A percentile compares a stretch with the other conserved stretches of the same genome.
These are phyloP conservation scores for Nothura maculosa DNA, from an alignment of 2,797 vertebrate species.

Conservation along the genomic window DNA sequence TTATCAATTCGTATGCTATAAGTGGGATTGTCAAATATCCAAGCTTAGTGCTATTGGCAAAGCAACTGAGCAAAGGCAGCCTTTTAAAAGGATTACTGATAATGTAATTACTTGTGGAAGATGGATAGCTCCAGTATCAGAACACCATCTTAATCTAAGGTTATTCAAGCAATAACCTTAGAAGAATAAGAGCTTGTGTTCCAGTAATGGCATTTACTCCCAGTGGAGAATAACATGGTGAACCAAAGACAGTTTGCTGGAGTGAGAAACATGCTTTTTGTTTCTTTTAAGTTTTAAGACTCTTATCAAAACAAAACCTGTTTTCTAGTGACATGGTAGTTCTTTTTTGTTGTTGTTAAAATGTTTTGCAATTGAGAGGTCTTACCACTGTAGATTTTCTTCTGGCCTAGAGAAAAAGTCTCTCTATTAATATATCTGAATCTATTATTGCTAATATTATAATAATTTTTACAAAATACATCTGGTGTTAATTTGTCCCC, in stretches of 20 bases:
- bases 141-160: conserved; percentile 21
- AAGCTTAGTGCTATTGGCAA: conserved; percentile 43
- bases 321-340: not conserved
- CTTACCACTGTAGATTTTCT: not conserved
- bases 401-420: not conserved
- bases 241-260: conserved; percentile 8
- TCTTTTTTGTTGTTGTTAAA: not conserved
- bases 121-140: not conserved
- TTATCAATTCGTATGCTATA: conserved; percentile 16
- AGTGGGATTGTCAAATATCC: conserved; percentile 27
- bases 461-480: not conserved
- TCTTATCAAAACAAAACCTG: not conserved
- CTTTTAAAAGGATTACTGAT: conserved; percentile 53
- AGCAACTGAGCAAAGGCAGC: conserved; percentile 40
- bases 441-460: not conserved
- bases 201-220: not conserved
- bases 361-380: not conserved
- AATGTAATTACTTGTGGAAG: conserved; percentile 32
- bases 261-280: not conserved
- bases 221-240: not conserved
- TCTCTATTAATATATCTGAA: not conserved
- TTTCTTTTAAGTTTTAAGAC: not conserved
- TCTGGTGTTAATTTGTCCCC: not conserved
- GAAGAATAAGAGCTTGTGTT: not conserved
- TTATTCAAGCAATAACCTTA: conserved; percentile 14